Evolutionary conservation across 2,888 invertebrate species (phyloP).

Genomic region (Charanyca ferruginea): DNA sequence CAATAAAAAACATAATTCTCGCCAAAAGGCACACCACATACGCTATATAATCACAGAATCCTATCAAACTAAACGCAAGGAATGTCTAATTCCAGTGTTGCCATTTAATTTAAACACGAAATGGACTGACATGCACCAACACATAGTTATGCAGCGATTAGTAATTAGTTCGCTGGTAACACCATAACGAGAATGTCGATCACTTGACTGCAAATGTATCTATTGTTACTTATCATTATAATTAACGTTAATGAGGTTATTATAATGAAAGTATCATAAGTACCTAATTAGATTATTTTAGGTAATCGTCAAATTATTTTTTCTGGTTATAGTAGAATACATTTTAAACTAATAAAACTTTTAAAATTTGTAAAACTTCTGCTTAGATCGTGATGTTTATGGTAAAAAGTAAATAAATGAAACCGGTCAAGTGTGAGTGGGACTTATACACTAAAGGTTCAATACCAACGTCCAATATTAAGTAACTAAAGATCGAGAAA

Average conservation of each 20-base stretch:
- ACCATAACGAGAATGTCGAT: neutral
- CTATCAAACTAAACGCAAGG: conserved; percentile 1
- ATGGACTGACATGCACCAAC: conserved; percentile 23
- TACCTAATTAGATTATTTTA: no score
- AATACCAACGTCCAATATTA: no score
- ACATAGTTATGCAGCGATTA: conserved; percentile 33
- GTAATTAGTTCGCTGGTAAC: conserved; percentile 44
- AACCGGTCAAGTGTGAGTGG: no score
- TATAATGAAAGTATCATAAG: neutral
- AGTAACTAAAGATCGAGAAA: no score
- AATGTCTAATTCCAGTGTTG: conserved; percentile 23
- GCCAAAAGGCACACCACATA: neutral
- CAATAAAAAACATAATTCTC: no score
- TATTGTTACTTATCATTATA: conserved; percentile 15
- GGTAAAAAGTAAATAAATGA: no score
- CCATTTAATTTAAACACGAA: conserved; percentile 49
- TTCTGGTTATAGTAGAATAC: no score
- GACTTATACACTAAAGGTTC: no score
- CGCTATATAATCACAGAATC: conserved; percentile 1
- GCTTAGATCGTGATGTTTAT: no score
- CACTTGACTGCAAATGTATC: conserved; percentile 3
- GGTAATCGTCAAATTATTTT: no score
- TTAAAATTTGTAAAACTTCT: no score
- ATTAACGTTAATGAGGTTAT: neutral
- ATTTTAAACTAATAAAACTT: no score